A percentile compares a stretch with the other conserved stretches of the same genome.
phyloP scores from a whole-genome alignment of 2,888 invertebrate genomes.

The Drosophila fulvimacula region DNA sequence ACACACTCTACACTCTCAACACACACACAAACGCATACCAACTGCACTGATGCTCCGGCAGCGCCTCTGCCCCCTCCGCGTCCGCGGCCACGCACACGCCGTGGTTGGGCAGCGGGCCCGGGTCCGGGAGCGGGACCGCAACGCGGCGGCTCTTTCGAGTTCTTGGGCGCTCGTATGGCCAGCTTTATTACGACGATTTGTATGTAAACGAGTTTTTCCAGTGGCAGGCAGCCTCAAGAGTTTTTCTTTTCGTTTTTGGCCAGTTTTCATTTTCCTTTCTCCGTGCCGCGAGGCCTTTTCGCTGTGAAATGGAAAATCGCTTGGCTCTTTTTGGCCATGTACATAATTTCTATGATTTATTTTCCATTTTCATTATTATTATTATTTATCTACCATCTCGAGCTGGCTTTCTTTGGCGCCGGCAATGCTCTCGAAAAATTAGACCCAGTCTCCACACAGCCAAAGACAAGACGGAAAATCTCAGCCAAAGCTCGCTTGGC shows the following conservation, averaged over 20 bases:
- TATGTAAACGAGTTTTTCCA: constrained; percentile 84
- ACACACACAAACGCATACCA: constrained; percentile 14
- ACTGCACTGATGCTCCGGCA: constrained; percentile 42
- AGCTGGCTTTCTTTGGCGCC: constrained; percentile 63
- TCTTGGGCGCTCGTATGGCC: constrained; percentile 84
- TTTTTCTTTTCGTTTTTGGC: constrained; percentile 66
- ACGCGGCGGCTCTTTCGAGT: constrained; percentile 82
- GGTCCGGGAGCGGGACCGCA: constrained; percentile 55
- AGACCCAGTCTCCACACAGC: constrained; percentile 4
- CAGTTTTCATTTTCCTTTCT: constrained; percentile 76
- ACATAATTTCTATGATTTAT: constrained; percentile 76
- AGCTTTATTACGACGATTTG: constrained; percentile 84
- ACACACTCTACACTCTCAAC: constrained; percentile 14
- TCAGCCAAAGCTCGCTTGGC: constrained; percentile 24
- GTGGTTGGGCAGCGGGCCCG: constrained; percentile 26
- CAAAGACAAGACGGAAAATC: constrained; percentile 41
- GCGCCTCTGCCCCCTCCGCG: constrained; percentile 55
- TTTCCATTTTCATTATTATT: constrained; percentile 62
- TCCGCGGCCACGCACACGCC: constrained; percentile 57
- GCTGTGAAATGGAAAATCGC: constrained; percentile 71
- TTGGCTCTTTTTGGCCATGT: constrained; percentile 39
- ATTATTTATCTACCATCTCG: constrained; percentile 41
- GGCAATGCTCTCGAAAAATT: constrained; percentile 38
- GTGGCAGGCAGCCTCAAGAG: constrained; percentile 53
- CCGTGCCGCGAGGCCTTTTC: constrained; percentile 45